Evolutionary conservation across 2,797 vertebrate genomes (phyloP).

Genomic region (Enteromius thamalakanensis): DNA sequence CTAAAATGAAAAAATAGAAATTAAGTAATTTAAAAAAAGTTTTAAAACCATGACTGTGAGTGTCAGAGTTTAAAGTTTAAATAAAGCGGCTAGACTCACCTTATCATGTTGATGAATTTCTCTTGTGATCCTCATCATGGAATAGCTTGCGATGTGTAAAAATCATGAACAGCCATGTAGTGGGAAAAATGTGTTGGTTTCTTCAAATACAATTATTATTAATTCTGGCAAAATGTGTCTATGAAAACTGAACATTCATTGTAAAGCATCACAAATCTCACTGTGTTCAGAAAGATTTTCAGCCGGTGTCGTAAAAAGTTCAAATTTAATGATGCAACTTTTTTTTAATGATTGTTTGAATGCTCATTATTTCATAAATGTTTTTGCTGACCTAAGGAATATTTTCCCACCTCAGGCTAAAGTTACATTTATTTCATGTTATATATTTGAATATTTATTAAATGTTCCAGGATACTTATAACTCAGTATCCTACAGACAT

Average conservation of each 20-base stretch:
- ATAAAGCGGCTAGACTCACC: slow-evolving; percentile 43
- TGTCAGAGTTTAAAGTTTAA: background rate
- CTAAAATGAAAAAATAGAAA: background rate
- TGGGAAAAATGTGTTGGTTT: background rate
- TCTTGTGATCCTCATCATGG: slow-evolving; percentile 11
- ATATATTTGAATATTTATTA: background rate
- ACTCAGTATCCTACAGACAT: background rate
- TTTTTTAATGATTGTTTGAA: background rate
- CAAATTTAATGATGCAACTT: background rate
- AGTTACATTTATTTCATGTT: background rate
- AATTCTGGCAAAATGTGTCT: background rate
- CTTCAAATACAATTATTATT: background rate
- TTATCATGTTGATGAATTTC: slow-evolving; percentile 19
- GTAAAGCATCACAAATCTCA: background rate
- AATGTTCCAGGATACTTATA: background rate
- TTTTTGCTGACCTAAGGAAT: background rate
- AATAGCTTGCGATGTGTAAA: slow-evolving; percentile 17
- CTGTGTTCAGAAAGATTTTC: background rate
- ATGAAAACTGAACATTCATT: background rate
- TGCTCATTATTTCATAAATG: background rate
- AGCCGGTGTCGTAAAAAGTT: background rate
- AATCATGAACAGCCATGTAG: background rate
- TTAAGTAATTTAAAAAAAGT: background rate
- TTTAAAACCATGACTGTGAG: slow-evolving; percentile 5
- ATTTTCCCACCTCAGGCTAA: background rate